Conservation (phyloP, 2,888 invertebrate genomes). For the Rotaria magnacalcarata region DNA sequence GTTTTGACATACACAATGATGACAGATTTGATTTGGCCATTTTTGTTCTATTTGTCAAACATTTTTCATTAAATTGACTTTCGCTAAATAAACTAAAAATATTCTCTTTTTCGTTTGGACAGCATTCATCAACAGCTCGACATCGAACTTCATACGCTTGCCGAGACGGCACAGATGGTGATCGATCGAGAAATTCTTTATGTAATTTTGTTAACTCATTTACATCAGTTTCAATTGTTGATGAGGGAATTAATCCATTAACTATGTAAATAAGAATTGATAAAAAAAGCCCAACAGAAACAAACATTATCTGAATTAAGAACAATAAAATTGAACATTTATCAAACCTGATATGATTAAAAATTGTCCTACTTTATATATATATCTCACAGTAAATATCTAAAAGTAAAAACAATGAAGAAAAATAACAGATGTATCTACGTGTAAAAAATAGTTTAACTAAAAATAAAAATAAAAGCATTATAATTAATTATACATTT, state of each 20-base stretch:
- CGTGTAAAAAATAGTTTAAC: too few relatives aligned
- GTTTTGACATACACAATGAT: neutral
- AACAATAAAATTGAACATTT: too few relatives aligned
- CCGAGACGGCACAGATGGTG: neutral
- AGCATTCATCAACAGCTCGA: neutral
- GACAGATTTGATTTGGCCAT: neutral
- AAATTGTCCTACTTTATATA: too few relatives aligned
- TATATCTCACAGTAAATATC: too few relatives aligned
- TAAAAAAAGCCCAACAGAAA: neutral
- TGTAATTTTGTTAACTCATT: neutral
- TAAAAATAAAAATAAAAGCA: too few relatives aligned
- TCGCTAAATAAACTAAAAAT: neutral
- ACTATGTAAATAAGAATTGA: neutral
- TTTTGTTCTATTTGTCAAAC: neutral
- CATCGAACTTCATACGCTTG: neutral
- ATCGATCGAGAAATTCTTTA: neutral
- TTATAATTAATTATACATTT: too few relatives aligned
- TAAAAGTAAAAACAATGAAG: too few relatives aligned
- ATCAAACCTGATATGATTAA: too few relatives aligned
- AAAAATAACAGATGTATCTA: too few relatives aligned
- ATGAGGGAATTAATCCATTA: neutral
- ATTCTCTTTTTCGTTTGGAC: neutral
- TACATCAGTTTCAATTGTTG: neutral
- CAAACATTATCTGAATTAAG: neutral
- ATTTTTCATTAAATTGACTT: neutral